phyloP scores from a whole-genome alignment of 2,797 vertebrate genomes.

The Eupleurogrammus muticus region DNA sequence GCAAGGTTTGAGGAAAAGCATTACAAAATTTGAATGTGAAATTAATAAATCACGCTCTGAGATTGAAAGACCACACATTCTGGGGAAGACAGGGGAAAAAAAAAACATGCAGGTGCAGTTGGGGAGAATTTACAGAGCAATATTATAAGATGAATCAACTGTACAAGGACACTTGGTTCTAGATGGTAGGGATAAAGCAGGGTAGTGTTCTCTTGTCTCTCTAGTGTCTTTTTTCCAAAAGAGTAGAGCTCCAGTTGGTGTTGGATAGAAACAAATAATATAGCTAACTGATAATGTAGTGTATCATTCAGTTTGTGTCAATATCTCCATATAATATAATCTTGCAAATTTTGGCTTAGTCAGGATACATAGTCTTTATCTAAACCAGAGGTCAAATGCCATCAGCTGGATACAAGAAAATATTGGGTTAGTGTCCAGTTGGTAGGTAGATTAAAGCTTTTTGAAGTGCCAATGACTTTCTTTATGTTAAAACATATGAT shows the following conservation, averaged over 20 bases:
- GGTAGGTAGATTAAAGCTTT: too few relatives aligned
- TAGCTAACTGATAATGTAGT: not conserved
- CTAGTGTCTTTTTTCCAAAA: constrained; percentile 55
- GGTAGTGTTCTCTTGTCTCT: too few relatives aligned
- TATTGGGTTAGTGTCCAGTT: not conserved
- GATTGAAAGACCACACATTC: too few relatives aligned
- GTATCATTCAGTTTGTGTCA: constrained; percentile 11
- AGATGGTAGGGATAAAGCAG: constrained; percentile 44
- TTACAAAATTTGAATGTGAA: too few relatives aligned
- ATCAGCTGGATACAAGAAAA: not conserved
- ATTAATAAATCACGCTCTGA: too few relatives aligned
- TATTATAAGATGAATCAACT: constrained; percentile 70
- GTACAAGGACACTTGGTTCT: constrained; percentile 67
- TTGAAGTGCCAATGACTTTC: too few relatives aligned
- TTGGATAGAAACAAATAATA: not conserved
- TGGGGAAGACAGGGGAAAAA: too few relatives aligned
- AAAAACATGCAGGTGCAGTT: constrained; percentile 47
- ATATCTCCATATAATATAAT: constrained; percentile 1
- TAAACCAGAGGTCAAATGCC: not conserved
- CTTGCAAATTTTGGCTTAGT: not conserved
- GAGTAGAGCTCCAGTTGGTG: constrained; percentile 7
- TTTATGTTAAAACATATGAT: too few relatives aligned
- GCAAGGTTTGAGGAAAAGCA: too few relatives aligned
- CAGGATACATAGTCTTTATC: not conserved
- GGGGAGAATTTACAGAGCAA: constrained; percentile 52